phyloP scores from a whole-genome alignment of 2,797 vertebrate species.

The Sphaeramia orbicularis region DNA sequence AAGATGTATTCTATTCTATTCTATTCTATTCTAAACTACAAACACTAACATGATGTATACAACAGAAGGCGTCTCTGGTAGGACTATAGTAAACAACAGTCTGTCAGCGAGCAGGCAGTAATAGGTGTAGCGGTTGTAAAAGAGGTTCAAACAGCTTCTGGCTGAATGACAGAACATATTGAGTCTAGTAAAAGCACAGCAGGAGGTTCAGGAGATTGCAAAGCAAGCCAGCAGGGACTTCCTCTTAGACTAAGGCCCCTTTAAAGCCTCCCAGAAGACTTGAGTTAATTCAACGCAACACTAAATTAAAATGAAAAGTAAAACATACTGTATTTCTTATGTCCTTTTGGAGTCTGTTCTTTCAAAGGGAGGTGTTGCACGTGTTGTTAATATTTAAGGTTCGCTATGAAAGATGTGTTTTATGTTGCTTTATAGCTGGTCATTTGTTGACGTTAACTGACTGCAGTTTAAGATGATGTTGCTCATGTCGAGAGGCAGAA shows the following conservation, averaged over 20 bases:
- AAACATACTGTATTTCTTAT: neutral
- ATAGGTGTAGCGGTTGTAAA: constrained; percentile 53
- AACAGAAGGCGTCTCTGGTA: constrained; percentile 4
- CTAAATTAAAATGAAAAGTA: constrained; percentile 19
- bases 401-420: too few species aligned
- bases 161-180: constrained; percentile 65
- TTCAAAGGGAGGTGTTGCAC: neutral
- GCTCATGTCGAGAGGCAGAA: too few species aligned
- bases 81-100: constrained; percentile 19
- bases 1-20: too few species aligned
- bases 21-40: too few species aligned
- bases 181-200: constrained; percentile 59
- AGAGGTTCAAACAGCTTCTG: constrained; percentile 46
- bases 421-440: too few species aligned
- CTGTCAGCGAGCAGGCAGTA: constrained; percentile 21
- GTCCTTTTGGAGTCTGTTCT: constrained; percentile 1
- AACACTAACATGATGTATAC: neutral
- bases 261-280: constrained; percentile 33
- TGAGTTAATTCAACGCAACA: constrained; percentile 28
- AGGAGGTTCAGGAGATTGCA: constrained; percentile 40
- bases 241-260: constrained; percentile 38
- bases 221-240: constrained; percentile 58
- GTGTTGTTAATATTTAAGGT: too few species aligned
- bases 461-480: too few species aligned
- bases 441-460: too few species aligned